These are phyloP conservation scores for Pseudocheirus occidentalis DNA, from an alignment of 2,797 vertebrate genomes.

Conservation along the genomic window DNA sequence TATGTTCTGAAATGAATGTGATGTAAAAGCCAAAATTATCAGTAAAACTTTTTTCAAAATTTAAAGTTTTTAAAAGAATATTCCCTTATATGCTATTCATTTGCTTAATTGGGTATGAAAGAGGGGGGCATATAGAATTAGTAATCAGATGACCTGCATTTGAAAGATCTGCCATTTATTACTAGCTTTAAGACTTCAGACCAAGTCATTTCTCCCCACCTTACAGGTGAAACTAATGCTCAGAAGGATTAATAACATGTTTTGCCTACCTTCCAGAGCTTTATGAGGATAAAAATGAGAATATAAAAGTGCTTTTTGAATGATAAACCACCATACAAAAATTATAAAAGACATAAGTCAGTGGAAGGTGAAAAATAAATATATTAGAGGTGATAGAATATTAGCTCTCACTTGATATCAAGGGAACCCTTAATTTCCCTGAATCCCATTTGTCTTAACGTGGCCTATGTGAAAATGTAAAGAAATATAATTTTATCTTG, in stretches of 20 bases:
- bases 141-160: not conserved
- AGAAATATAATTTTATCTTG: constrained; percentile 55
- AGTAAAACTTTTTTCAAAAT: too few relatives aligned
- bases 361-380: not conserved
- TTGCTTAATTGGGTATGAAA: not conserved
- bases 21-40: not conserved
- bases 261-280: not conserved
- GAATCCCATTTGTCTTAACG: constrained; percentile 40
- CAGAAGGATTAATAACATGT: not conserved
- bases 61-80: too few relatives aligned
- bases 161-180: not conserved
- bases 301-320: not conserved
- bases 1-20: not conserved
- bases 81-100: not conserved
- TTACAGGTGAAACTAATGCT: not conserved
- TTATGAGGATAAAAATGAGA: not conserved
- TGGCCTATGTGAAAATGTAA: constrained; percentile 37
- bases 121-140: not conserved
- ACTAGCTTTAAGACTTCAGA: not conserved
- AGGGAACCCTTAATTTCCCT: not conserved
- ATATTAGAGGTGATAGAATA: not conserved
- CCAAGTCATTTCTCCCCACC: not conserved
- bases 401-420: not conserved
- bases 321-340: not conserved
- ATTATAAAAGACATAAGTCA: not conserved